phyloP scores from a whole-genome alignment of 2,113 vertebrate genomes.

The Diadophis punctatus region DNA sequence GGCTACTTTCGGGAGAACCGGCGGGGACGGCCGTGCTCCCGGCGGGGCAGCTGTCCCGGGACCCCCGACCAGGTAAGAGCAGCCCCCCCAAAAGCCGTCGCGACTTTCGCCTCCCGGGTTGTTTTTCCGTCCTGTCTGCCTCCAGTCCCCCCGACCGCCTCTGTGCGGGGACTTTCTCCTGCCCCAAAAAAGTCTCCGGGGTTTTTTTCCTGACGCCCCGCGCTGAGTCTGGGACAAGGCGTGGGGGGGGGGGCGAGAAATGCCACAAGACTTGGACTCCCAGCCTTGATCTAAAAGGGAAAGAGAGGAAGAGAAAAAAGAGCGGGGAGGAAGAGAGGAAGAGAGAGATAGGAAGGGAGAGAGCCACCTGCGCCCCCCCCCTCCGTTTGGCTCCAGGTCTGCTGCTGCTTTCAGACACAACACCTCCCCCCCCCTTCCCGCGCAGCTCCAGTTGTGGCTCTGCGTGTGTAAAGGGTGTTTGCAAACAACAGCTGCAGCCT shows the following conservation, averaged over 20 bases:
- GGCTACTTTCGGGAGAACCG: neutral
- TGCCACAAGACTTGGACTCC: too few relatives aligned
- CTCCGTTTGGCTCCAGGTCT: neutral
- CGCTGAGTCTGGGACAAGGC: neutral
- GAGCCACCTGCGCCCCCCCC: neutral
- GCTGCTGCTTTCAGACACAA: neutral
- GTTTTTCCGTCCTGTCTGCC: neutral
- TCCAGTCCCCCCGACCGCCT: neutral
- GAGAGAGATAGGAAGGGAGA: too few relatives aligned
- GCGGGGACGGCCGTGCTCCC: neutral
- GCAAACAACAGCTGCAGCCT: neutral
- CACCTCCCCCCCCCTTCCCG: neutral
- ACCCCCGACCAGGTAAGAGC: neutral
- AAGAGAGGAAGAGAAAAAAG: neutral
- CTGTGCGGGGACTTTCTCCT: neutral
- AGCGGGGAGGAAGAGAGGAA: rapidly evolving
- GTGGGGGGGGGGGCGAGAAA: neutral
- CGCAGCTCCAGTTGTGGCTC: neutral
- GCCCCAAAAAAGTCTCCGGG: neutral
- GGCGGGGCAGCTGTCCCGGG: neutral
- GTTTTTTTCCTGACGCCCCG: neutral
- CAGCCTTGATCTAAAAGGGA: neutral
- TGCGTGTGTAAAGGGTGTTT: neutral
- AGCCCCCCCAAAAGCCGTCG: neutral
- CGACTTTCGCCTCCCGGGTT: neutral